These are phyloP conservation scores for Morpho achilles DNA, from an alignment of 2,888 invertebrate genomes.

Conservation along the genomic window DNA sequence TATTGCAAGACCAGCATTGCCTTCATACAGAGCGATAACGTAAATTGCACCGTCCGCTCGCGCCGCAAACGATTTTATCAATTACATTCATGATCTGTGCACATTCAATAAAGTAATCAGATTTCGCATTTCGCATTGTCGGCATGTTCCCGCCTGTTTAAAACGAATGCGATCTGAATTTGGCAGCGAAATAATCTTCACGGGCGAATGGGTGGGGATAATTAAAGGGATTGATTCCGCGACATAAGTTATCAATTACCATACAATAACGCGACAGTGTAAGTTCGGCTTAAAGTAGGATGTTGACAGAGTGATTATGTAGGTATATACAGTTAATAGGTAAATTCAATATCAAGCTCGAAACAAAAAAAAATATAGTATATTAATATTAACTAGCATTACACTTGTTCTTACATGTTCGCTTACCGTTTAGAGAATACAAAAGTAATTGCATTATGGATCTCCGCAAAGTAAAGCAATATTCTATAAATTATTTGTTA, in stretches of 20 bases:
- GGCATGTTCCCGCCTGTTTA: constrained; percentile 36
- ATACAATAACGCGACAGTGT: constrained; percentile 41
- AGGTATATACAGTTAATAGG: constrained; percentile 4
- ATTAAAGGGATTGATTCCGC: constrained; percentile 57
- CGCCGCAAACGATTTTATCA: constrained; percentile 66
- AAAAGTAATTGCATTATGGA: too few species aligned
- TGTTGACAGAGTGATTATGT: constrained; percentile 26
- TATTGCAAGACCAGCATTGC: constrained; percentile 25
- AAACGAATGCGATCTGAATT: constrained; percentile 49
- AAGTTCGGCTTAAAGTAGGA: constrained; percentile 48
- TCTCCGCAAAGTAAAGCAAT: too few species aligned
- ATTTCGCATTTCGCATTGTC: constrained; percentile 61
- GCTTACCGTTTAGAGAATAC: too few species aligned
- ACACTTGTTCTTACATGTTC: too few species aligned
- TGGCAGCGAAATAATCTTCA: constrained; percentile 66
- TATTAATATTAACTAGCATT: too few species aligned
- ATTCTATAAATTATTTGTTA: too few species aligned
- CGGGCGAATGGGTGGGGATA: constrained; percentile 55
- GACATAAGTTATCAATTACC: constrained; percentile 71
- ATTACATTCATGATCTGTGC: constrained; percentile 63
- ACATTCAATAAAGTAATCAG: constrained; percentile 61
- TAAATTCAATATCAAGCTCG: too few species aligned
- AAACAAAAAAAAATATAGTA: too few species aligned
- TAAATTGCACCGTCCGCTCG: constrained; percentile 42
- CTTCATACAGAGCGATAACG: constrained; percentile 34